phyloP scores from a whole-genome alignment of 1,140 invertebrate genomes.

The Drosophila truncata region DNA sequence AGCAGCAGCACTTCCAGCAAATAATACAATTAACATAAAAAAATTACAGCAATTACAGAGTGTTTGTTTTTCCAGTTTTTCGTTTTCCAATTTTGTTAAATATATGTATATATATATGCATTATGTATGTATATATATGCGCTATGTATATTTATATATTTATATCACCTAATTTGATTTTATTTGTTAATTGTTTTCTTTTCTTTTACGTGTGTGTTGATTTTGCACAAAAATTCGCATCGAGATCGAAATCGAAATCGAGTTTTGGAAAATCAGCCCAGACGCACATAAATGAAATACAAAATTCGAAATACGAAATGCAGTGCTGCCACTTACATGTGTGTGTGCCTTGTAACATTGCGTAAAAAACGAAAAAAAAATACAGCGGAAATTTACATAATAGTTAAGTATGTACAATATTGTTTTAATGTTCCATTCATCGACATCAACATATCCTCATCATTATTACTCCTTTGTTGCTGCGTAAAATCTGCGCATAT shows the following conservation, averaged over 20 bases:
- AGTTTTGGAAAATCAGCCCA: not conserved
- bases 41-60: constrained; percentile 66
- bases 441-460: constrained; percentile 7
- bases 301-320: constrained; percentile 50
- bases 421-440: constrained; percentile 30
- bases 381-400: constrained; percentile 78
- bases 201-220: constrained; percentile 2
- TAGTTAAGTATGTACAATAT: constrained; percentile 77
- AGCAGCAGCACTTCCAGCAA: constrained; percentile 76
- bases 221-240: constrained; percentile 3
- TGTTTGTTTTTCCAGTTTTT: constrained; percentile 22
- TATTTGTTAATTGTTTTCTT: constrained; percentile 38
- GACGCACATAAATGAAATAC: constrained; percentile 33
- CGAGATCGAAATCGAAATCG: not conserved
- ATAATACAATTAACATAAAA: constrained; percentile 81
- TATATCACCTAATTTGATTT: constrained; percentile 57
- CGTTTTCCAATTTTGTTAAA: constrained; percentile 20
- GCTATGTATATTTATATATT: constrained; percentile 48
- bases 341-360: constrained; percentile 60
- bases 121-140: constrained; percentile 35
- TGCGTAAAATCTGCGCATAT: constrained; percentile 44
- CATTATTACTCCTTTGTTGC: constrained; percentile 26
- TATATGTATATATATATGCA: constrained; percentile 23
- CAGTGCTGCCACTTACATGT: constrained; percentile 60
- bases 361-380: constrained; percentile 62